Evolutionary conservation across 2,888 invertebrate species (phyloP), one percentile per base, ranked within the genome.

Genomic region (Antheraea assamensis): DNA sequence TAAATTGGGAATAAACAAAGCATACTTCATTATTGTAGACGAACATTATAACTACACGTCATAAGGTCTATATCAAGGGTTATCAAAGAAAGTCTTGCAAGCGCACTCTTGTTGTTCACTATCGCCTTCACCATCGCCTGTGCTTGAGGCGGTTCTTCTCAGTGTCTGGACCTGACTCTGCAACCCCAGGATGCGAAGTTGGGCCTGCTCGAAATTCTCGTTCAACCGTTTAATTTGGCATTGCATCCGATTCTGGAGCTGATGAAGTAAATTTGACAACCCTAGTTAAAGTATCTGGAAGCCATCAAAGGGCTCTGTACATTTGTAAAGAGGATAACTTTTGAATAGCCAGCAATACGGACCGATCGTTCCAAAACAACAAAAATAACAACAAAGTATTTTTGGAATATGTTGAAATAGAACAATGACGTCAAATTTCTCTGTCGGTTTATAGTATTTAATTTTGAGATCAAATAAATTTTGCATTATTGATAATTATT

Each of bases 171-270:
- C 96, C 74, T 97, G 96, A 0, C 95, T 95, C 82, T 96, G 96
- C 58, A 97, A 88, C 2, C 96, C 96, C 42, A 95, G 88, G 71
- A 96, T 96, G 27, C 96, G 93, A 79, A 96, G 92, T 80, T 96
- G 96, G 0, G 96, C 97, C 80, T 97, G 96, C 76, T 96, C 96
- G 80, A 97, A 96, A 86, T 96, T 96, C 78, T 96, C 96, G 78
- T 96, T 96, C 80, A 97, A 84, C 64, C 96, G 96, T 79, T 95
- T 95, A 74, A 97, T 96, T 87, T 97, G 96, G 79, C 96, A 95
- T 81, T 96, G 96, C 96, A 97, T 97, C 79, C 96, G 96, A 79
- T 95, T 95, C 80, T 96, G 95, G 61, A 96, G 93, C 96, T 94
- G 93, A 13, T 27, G 5, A 30, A 64, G 30, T 30, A 30, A 27